These are phyloP conservation scores for Ptilonorhynchus violaceus DNA, from an alignment of 2,113 vertebrate species.

Conservation along the genomic window DNA sequence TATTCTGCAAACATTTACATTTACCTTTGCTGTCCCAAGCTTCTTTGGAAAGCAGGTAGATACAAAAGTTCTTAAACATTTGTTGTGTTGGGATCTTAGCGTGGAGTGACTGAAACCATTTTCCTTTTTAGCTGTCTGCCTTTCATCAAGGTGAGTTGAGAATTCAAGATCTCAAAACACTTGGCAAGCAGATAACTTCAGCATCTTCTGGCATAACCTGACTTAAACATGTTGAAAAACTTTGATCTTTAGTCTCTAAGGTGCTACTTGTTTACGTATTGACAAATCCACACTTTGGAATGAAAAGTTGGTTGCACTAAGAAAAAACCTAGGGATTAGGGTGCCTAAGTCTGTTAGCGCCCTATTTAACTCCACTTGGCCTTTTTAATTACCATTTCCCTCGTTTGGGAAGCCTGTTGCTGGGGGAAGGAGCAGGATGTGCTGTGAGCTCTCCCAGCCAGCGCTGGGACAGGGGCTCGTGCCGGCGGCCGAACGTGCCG, in stretches of 20 bases:
- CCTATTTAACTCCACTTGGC: rapidly evolving
- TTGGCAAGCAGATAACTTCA: not conserved
- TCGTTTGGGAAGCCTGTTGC: not conserved
- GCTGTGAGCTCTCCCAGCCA: not conserved
- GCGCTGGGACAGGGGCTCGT: not conserved
- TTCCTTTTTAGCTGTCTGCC: not conserved
- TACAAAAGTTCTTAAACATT: not conserved
- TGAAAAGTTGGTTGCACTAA: not conserved
- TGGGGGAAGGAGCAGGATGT: not conserved
- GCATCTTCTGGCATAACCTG: not conserved
- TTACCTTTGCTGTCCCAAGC: not conserved
- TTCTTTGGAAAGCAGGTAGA: not conserved
- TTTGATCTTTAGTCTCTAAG: not conserved
- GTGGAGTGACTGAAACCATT: not conserved
- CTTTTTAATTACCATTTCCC: not conserved
- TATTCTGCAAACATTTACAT: not conserved
- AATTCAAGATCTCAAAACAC: not conserved
- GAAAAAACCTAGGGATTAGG: not conserved
- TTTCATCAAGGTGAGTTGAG: not conserved
- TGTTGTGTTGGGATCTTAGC: not conserved
- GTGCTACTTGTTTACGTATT: not conserved
- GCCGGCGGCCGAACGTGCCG: not conserved
- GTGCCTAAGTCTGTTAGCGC: not conserved
- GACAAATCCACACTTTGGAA: not conserved
- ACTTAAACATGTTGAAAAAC: not conserved